Base-by-base conservation (phyloP, 2,113 vertebrate genomes). In the Bagarius yarrelli region DNA sequence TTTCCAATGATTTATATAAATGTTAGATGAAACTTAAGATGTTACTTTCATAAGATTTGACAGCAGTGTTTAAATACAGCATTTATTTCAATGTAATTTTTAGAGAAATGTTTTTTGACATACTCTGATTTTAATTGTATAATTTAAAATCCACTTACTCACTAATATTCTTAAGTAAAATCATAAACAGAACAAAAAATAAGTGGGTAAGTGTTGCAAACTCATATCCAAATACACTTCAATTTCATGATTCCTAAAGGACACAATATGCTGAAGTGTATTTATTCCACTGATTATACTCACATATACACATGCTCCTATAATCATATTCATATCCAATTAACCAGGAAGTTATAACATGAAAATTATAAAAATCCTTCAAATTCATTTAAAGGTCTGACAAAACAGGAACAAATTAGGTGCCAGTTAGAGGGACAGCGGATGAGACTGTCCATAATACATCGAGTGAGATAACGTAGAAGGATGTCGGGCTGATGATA, bases 381-480 rank as follows among this genome's bases (percentile, higher is more conserved):
- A 19, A 15, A 19, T 9, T 27, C n/a, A 30, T 18, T 12, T 47
- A 53, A 79, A 55, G 27, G 50, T 14, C 34, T 70, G 78, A 40
- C 34, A 70, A 69, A 66, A 30, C 9, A 69, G 64, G 34, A 80
- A 13, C 36, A 40, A 61, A 80, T 60, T 50, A 70, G 52, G 4
- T 72, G 12, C 70, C 56, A 52, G 44, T 50, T 11, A 52, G 11
- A 23, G 40, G 52, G 25, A 16, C 3, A 63, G 40, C 27, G 34
- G 30, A 76, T n/a, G 12, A 34, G 40, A 50, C 27, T 4, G 40
- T 47, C 21, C 56, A 27, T 57, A 44, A 60, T 64, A 77, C 59
- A 50, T 9, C 21, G 40, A 77, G 40, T 32, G 30, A 34, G 75
- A 63, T 77, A 50, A n/a, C 57, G 32, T 23, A 63, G 40, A 61